Evolutionary conservation across 2,888 invertebrate genomes (phyloP), one percentile per base, ranked within the genome.

Genomic region (Parapristionchus giblindavisi): DNA sequence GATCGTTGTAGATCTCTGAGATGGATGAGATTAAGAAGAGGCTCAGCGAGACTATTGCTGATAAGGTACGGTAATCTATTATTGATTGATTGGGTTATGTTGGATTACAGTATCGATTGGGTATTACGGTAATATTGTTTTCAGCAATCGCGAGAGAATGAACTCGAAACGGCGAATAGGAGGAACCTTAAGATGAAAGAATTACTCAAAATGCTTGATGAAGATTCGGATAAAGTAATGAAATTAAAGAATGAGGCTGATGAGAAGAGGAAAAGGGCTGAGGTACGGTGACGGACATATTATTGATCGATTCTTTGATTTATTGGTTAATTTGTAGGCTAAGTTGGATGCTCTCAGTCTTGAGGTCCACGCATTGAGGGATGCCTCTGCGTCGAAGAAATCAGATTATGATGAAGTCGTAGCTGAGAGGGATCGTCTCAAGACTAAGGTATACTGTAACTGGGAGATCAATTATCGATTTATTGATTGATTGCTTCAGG

Each of bases 351-450:
- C 71, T 5, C 11, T 61, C 5, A 32, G 60, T n/a, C 14, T 34
- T 38, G 36, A 61, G 61, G 29, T 73, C n/a, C 48, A 61, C 32
- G 32, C 48, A 0, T 48, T 48, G 2, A 27, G 34, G 29, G 48
- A 48, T 27, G 38, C 54, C 11, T 40, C 54, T 38, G 40, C 34
- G 5, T 14, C 40, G 17, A 71, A 71, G 56, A 56, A 29, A 17
- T 56, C 70, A 11, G 70, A 71, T 27, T 71, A 71, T 34, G 34
- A 24, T 27, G 70, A 56, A 17, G 56, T 71, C 8, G 38, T 56
- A 11, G 70, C 70, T 2, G 73, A 73, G 51, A 73, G 73, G 29
- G 73, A 73, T 61, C 60, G 73, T 36, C n/a, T 73, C 3, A 73
- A 61, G 61, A 61, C 61, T 17, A 73, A 73, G 61, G 60, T 73